These are phyloP conservation scores for Microtus montanus DNA, from an alignment of 2,113 vertebrate genomes.

Conservation along the genomic window DNA sequence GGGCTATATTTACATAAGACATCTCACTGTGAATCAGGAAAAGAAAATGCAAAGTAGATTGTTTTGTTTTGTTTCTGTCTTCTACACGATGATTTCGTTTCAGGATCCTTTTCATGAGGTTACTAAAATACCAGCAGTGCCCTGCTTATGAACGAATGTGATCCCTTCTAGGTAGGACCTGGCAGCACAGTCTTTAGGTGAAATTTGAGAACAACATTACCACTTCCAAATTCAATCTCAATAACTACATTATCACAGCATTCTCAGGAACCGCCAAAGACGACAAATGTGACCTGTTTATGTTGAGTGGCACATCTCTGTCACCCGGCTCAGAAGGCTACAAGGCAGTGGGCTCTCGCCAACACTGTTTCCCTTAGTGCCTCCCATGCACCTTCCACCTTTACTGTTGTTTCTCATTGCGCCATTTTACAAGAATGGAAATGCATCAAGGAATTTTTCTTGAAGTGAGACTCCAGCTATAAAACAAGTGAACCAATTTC, in stretches of 20 bases:
- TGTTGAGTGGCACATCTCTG: conserved; percentile 43
- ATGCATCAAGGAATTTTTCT: conserved; percentile 14
- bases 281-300: conserved; percentile 43
- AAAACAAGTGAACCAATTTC: conserved; percentile 19
- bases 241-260: conserved; percentile 70
- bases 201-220: conserved; percentile 66
- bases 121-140: conserved; percentile 54
- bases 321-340: background rate
- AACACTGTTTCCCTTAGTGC: background rate
- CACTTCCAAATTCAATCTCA: conserved; percentile 77
- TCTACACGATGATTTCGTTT: conserved; percentile 55
- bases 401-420: background rate
- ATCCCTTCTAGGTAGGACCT: conserved; percentile 66
- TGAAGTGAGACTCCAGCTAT: conserved; percentile 7
- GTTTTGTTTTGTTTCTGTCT: background rate
- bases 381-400: conserved; percentile 4
- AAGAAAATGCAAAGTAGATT: background rate
- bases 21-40: conserved; percentile 30
- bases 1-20: conserved; percentile 33
- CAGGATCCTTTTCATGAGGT: conserved; percentile 46
- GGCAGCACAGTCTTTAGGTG: conserved; percentile 52
- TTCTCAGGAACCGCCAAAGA: conserved; percentile 67
- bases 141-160: conserved; percentile 23
- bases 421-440: conserved; percentile 44
- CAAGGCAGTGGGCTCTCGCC: background rate